Evolutionary conservation across 1,140 invertebrate species (phyloP).

Genomic region (Nebria ingens): DNA sequence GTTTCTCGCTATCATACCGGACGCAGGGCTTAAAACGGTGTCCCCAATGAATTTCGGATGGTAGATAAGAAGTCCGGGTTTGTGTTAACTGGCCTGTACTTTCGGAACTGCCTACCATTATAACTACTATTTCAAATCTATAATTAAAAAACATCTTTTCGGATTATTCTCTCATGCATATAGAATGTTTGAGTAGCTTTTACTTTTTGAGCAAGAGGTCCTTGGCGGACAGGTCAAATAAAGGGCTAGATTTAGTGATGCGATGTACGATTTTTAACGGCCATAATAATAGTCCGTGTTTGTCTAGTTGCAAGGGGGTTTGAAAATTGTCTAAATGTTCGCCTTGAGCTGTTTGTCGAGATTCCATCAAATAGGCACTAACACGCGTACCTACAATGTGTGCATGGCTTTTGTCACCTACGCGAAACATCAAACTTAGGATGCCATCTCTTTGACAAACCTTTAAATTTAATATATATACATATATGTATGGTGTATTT

Average conservation of each 20-base stretch:
- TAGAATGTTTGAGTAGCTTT: background rate
- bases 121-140: slow-evolving; percentile 79
- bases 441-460: slow-evolving; percentile 48
- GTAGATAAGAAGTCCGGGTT: slow-evolving; percentile 68
- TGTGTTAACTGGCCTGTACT: slow-evolving; percentile 64
- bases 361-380: slow-evolving; percentile 43
- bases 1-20: slow-evolving; percentile 16
- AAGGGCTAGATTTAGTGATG: slow-evolving; percentile 46
- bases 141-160: slow-evolving; percentile 28
- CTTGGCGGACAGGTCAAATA: slow-evolving; percentile 42
- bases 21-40: slow-evolving; percentile 53
- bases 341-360: slow-evolving; percentile 23
- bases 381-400: slow-evolving; percentile 47
- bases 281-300: slow-evolving; percentile 45
- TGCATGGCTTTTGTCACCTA: slow-evolving; percentile 45
- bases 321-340: slow-evolving; percentile 25
- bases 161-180: no score
- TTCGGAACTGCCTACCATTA: slow-evolving; percentile 70
- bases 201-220: slow-evolving; percentile 45
- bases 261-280: slow-evolving; percentile 51
- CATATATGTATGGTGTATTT: no score
- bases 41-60: slow-evolving; percentile 78
- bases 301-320: slow-evolving; percentile 23
- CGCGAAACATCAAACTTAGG: slow-evolving; percentile 48
- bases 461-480: slow-evolving; percentile 32